Evolutionary conservation across 2,888 invertebrate genomes (phyloP), one percentile per base, ranked within the genome.

Genomic region (Chymomyza procnemis): DNA sequence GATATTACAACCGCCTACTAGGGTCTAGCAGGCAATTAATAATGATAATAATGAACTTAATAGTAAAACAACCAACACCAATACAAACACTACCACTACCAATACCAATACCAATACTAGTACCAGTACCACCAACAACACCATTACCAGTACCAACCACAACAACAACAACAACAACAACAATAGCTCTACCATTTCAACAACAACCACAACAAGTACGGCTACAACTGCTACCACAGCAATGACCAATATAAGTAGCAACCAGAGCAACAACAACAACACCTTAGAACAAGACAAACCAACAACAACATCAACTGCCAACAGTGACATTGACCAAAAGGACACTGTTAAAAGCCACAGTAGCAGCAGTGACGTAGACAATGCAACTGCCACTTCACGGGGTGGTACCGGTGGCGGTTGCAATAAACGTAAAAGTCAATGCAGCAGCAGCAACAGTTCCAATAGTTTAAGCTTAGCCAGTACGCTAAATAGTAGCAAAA

Each of bases 1-100:
- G 93, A 95, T 96, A 92, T 93, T 96, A 92, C 96, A 96, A 93
- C 95, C 96, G 88, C 96, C 96, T 91, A 96, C 96, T 92, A 95
- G 95, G 93, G 96, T 95, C 91, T 91, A 91, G 91, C 91, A 91
- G 91, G 91, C 91, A 91, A 89, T 90, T 88, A 90, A 88, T 88
- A 88, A 85, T 82, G 80, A 82, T 74, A 75, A 78, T 83, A 78
- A 79, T 69, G 71, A 82, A 81, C 78, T 80, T 59, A 63, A 26
- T 50, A 69, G 55, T 64, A 50, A 61, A 50, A 34, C 22, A 50
- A 34, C 22, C 70, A 75, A 69, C 60, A 67, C 56, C 67, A 66
- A 67, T 61, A 66, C 60, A 69, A 69, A 62, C 73, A 75, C 73
- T 71, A 74, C 73, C 75, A 69, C 71, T 63, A 67, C 73, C 74